A percentile compares a stretch with the other conserved stretches of the same genome.
These are phyloP conservation scores for Falco berigora DNA, from an alignment of 2,797 vertebrate genomes.

Conservation along the genomic window DNA sequence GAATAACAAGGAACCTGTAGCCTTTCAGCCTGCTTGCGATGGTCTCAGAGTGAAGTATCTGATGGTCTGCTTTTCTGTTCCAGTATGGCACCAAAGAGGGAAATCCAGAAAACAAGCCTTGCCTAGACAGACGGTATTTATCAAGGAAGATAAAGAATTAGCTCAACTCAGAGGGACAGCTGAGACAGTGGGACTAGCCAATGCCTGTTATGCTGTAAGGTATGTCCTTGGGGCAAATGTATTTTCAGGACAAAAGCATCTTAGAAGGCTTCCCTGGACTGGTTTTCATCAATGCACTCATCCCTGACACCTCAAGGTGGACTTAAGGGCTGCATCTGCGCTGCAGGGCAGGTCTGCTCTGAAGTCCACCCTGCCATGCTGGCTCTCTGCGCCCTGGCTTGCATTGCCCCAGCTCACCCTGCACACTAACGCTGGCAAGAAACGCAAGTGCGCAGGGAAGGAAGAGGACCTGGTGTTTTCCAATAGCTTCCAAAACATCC, in stretches of 20 bases:
- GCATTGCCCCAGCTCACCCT: background rate
- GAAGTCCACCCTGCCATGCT: fast-evolving
- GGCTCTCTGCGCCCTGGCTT: too few species aligned
- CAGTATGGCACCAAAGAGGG: constrained; percentile 54
- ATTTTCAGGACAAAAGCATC: background rate
- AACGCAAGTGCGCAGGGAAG: background rate
- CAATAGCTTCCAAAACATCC: background rate
- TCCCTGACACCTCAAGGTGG: background rate
- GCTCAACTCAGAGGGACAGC: constrained; percentile 49
- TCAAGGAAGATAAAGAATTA: constrained; percentile 63
- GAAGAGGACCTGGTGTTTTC: background rate
- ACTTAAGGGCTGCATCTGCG: background rate
- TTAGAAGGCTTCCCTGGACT: background rate
- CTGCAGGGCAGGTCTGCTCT: background rate
- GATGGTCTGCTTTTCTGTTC: background rate
- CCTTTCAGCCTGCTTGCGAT: background rate
- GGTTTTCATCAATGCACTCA: background rate
- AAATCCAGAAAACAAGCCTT: constrained; percentile 18
- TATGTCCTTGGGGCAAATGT: background rate
- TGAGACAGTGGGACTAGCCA: constrained; percentile 65
- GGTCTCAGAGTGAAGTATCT: background rate
- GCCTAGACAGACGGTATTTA: constrained; percentile 4
- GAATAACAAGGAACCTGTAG: background rate
- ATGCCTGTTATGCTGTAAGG: constrained; percentile 69
- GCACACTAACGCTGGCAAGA: background rate